Percentiles rank a stretch among this genome's conserved stretches.
Conservation (phyloP, 2,888 invertebrate genomes). For the Lobophora halterata region DNA sequence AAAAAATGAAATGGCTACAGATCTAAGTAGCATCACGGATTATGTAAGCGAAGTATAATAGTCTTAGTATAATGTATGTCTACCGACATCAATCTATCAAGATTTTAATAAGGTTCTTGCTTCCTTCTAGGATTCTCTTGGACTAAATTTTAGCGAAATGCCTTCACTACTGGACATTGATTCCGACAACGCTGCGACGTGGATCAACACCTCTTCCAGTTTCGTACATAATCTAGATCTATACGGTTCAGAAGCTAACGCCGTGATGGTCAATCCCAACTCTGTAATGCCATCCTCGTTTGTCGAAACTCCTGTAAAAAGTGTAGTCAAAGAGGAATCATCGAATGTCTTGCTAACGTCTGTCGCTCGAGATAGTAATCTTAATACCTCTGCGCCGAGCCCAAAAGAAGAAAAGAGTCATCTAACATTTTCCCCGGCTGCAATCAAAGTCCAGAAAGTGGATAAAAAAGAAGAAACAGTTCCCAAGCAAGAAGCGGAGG, state of each 20-base stretch:
- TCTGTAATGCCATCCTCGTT: constrained; percentile 92
- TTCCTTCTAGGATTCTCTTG: constrained; percentile 77
- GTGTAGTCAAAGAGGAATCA: constrained; percentile 71
- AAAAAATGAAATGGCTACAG: constrained; percentile 90
- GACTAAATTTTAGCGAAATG: constrained; percentile 82
- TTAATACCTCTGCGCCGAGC: constrained; percentile 74
- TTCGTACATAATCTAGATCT: constrained; percentile 85
- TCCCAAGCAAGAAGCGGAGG: constrained; percentile 58
- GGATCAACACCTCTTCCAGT: constrained; percentile 82
- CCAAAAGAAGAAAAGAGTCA: constrained; percentile 86
- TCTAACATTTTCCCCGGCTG: constrained; percentile 85
- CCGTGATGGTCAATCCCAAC: constrained; percentile 94
- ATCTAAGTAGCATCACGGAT: constrained; percentile 86
- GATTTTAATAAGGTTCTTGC: not conserved
- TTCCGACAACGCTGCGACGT: constrained; percentile 82
- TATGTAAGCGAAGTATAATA: constrained; percentile 73
- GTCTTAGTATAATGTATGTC: too few species aligned
- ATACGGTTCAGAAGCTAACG: constrained; percentile 85
- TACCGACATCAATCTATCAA: not conserved
- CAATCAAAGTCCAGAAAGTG: constrained; percentile 83
- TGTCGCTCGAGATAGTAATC: constrained; percentile 53
- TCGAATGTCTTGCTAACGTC: constrained; percentile 73
- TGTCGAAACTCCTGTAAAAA: constrained; percentile 73
- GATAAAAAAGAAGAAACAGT: constrained; percentile 53
- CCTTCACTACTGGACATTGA: constrained; percentile 84